Evolutionary conservation across 35 echinoderm and acorn worm species (phyloP).

Genomic region (Ophiothrix spiculata): DNA sequence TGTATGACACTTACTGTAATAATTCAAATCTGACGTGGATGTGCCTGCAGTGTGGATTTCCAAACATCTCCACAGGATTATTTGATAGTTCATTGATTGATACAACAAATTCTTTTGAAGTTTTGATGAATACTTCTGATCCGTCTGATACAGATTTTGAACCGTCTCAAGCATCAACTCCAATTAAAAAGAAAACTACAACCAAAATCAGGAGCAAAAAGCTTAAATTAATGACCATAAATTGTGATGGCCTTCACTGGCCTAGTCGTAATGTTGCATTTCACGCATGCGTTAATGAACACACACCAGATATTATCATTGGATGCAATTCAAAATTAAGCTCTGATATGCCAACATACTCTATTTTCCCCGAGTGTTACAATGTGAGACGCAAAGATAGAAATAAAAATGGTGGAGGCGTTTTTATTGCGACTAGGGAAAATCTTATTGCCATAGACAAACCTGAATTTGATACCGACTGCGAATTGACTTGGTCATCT

Average conservation of each 20-base stretch:
- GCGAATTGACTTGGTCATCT: not conserved
- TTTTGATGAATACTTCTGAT: not conserved
- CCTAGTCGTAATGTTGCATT: not conserved
- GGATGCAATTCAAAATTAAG: conserved; percentile 15
- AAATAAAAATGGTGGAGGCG: not conserved
- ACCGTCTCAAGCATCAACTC: not conserved
- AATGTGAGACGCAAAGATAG: conserved; percentile 9
- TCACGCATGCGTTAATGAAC: not conserved
- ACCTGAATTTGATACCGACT: not conserved
- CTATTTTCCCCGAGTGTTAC: not conserved
- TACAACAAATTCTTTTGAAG: conserved; percentile 22
- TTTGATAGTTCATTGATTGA: conserved; percentile 1
- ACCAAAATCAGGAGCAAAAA: not conserved
- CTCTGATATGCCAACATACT: not conserved
- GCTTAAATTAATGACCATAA: not conserved
- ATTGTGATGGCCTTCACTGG: conserved; percentile 4
- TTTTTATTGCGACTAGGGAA: not conserved
- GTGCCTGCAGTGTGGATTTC: conserved; percentile 6
- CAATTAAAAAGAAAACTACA: not conserved
- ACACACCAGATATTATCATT: conserved; percentile 2
- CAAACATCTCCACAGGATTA: conserved; percentile 5
- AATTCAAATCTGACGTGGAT: conserved; percentile 7
- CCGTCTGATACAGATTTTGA: not conserved
- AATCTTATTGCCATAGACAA: not conserved
- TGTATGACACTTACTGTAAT: not conserved